Evolutionary conservation across 2,797 vertebrate species (phyloP).

Genomic region (Enteromius thamalakanensis): DNA sequence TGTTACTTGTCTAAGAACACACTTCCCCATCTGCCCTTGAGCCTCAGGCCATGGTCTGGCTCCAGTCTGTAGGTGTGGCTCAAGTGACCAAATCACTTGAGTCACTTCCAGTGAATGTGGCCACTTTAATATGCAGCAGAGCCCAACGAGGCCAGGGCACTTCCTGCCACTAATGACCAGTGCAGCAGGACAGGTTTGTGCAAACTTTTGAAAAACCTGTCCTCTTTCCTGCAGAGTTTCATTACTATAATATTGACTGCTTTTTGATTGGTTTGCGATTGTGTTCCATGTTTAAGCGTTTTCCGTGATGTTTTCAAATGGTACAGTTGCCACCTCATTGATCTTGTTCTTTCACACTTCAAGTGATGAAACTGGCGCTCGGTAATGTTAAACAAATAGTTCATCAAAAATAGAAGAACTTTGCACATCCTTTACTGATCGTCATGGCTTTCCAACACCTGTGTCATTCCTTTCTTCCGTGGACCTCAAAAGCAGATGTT

Average conservation of each 20-base stretch:
- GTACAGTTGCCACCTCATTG: neutral
- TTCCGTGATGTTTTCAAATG: neutral
- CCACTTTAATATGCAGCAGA: conserved; percentile 59
- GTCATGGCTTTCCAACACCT: neutral
- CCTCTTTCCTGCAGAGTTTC: neutral
- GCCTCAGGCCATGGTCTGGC: conserved; percentile 59
- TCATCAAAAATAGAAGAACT: neutral
- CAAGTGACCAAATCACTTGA: conserved; percentile 61
- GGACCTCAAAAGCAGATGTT: neutral
- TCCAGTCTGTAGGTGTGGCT: conserved; percentile 54
- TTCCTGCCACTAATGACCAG: conserved; percentile 64
- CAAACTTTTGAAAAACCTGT: conserved; percentile 31
- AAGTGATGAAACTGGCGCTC: neutral
- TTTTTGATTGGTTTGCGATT: neutral
- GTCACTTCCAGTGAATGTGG: conserved; percentile 65
- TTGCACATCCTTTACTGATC: neutral
- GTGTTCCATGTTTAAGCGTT: neutral
- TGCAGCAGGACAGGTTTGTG: conserved; percentile 27
- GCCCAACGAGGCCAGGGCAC: conserved; percentile 52
- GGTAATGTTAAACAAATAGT: neutral
- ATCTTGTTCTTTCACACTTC: neutral
- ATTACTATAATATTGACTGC: neutral
- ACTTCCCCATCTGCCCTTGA: neutral
- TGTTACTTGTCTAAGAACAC: conserved; percentile 3
- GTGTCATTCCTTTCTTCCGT: neutral